phyloP scores from a whole-genome alignment of 2,888 invertebrate genomes.

The Acrobasis repandana region DNA sequence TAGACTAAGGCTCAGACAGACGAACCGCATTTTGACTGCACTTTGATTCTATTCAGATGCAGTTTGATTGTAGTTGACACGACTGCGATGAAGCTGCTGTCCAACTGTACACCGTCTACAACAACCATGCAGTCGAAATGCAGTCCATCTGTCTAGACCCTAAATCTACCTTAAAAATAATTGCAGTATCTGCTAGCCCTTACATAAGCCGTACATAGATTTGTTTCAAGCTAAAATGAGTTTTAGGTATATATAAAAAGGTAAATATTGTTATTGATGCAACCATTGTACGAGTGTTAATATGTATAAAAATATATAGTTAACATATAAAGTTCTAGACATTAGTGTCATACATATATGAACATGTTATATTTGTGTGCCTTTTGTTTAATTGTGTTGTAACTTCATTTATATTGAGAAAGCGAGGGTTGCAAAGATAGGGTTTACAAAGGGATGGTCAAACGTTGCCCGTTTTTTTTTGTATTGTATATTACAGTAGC shows the following conservation, averaged over 20 bases:
- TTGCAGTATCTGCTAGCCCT: too few relatives aligned
- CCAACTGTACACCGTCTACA: too few relatives aligned
- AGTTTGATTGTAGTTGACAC: too few relatives aligned
- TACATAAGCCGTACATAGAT: neutral
- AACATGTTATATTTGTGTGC: conserved; percentile 38
- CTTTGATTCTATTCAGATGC: too few relatives aligned
- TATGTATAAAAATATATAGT: conserved; percentile 37
- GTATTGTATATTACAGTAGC: conserved; percentile 9
- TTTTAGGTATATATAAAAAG: conserved; percentile 21
- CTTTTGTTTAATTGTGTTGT: conserved; percentile 36
- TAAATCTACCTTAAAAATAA: too few relatives aligned
- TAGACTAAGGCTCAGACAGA: too few relatives aligned
- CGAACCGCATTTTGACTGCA: too few relatives aligned
- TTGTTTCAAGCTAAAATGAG: conserved; percentile 15
- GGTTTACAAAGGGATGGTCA: conserved; percentile 8
- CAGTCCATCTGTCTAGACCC: too few relatives aligned
- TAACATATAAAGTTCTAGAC: conserved; percentile 38
- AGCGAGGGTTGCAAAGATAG: neutral
- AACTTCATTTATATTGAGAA: conserved; percentile 25
- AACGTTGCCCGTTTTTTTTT: conserved; percentile 11
- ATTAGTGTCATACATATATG: conserved; percentile 35
- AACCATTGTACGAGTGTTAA: conserved; percentile 39
- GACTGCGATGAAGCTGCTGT: too few relatives aligned
- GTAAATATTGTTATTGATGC: conserved; percentile 29
- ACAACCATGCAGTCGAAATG: too few relatives aligned